These are phyloP conservation scores for Mesorhabditis sp. DNA, from an alignment of 2,888 invertebrate genomes.

Conservation along the genomic window DNA sequence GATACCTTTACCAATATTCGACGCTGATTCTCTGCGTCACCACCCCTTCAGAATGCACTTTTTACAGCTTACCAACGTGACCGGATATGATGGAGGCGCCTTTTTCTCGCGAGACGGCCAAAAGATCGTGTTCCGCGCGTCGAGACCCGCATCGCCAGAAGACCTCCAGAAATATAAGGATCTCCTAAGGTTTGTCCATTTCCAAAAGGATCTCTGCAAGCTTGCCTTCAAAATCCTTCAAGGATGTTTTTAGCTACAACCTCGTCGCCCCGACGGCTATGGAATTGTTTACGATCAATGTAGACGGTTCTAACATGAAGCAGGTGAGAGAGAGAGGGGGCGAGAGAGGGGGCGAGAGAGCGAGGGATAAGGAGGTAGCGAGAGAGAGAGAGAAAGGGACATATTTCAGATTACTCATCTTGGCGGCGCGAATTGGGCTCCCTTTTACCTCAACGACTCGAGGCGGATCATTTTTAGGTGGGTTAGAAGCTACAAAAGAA, in stretches of 20 bases:
- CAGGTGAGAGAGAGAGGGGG: constrained; percentile 7
- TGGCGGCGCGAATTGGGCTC: constrained; percentile 44
- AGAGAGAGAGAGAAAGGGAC: background rate
- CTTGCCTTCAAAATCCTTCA: background rate
- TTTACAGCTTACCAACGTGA: constrained; percentile 30
- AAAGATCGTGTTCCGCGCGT: constrained; percentile 34
- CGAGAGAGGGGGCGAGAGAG: too few species aligned
- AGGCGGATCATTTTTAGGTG: constrained; percentile 19
- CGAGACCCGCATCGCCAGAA: constrained; percentile 27
- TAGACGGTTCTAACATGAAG: constrained; percentile 20
- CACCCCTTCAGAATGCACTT: background rate
- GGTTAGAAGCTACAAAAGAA: too few species aligned
- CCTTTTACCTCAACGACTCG: constrained; percentile 35
- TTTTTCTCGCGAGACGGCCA: constrained; percentile 40
- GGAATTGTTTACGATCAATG: constrained; percentile 32
- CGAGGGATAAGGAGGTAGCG: too few species aligned
- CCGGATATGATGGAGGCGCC: constrained; percentile 46
- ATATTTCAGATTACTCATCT: constrained; percentile 28
- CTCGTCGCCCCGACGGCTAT: constrained; percentile 38
- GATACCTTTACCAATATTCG: background rate
- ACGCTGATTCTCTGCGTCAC: background rate
- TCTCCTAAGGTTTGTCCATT: constrained; percentile 8
- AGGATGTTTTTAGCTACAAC: constrained; percentile 12
- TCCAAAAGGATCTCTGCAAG: background rate
- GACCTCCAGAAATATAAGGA: constrained; percentile 33